These are phyloP conservation scores for Anoplophora glabripennis DNA, from an alignment of 1,140 invertebrate genomes.

Conservation along the genomic window DNA sequence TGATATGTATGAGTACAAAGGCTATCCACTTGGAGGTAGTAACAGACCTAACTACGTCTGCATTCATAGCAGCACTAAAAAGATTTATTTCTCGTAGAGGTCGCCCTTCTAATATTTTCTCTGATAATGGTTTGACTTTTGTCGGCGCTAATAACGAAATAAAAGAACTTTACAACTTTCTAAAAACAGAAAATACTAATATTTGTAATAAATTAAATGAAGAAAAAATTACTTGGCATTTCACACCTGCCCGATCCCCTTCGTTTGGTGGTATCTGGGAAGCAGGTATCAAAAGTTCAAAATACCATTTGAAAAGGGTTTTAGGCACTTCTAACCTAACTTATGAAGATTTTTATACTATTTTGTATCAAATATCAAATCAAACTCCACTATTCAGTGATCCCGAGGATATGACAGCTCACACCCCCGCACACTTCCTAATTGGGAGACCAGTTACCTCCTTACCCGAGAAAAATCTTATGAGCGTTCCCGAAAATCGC, in stretches of 20 bases:
- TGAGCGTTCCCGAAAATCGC: no score
- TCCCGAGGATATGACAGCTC: not conserved
- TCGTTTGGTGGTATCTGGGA: slow-evolving; percentile 48
- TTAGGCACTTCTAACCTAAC: not conserved
- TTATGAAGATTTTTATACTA: not conserved
- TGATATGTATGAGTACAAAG: slow-evolving; percentile 13
- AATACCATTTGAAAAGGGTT: not conserved
- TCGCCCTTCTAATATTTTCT: slow-evolving; percentile 31
- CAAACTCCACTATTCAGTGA: not conserved
- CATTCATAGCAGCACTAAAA: slow-evolving; percentile 34
- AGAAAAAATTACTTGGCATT: not conserved
- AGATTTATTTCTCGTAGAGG: slow-evolving; percentile 35
- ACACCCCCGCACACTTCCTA: not conserved
- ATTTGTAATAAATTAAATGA: no score
- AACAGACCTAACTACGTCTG: slow-evolving; percentile 29
- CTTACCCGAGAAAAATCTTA: not conserved
- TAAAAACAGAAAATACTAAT: not conserved
- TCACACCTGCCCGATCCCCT: slow-evolving; percentile 39
- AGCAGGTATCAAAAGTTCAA: slow-evolving; percentile 19
- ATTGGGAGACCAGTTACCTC: not conserved
- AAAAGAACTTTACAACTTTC: not conserved
- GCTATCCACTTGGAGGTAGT: slow-evolving; percentile 41
- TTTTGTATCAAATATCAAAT: not conserved
- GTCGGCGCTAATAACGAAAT: slow-evolving; percentile 36
- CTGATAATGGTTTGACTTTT: slow-evolving; percentile 44